Percentiles rank a stretch among this genome's conserved stretches.
Conservation (phyloP, 2,888 invertebrate genomes). For the Achlya flavicornis region DNA sequence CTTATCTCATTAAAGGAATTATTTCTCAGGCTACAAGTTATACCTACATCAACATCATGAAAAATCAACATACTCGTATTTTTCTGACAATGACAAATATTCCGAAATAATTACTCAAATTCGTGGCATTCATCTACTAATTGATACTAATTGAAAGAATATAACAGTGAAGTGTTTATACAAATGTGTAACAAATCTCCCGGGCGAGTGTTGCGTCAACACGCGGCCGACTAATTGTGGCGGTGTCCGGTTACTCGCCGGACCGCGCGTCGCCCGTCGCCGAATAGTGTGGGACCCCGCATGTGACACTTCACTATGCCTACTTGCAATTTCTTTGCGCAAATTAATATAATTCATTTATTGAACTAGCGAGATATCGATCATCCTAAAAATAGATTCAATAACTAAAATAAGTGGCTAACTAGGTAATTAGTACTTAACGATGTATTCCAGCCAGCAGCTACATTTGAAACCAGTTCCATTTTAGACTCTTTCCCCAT, state of each 20-base stretch:
- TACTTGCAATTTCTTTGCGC: neutral
- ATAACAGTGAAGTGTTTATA: constrained; percentile 17
- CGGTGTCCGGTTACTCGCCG: constrained; percentile 35
- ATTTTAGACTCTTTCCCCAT: too few species aligned
- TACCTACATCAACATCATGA: too few species aligned
- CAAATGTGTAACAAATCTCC: constrained; percentile 18
- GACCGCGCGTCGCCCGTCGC: neutral
- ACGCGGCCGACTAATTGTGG: constrained; percentile 35
- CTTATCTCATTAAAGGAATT: too few species aligned
- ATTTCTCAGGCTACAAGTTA: too few species aligned
- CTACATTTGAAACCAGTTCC: too few species aligned
- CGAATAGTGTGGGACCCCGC: neutral
- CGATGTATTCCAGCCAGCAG: too few species aligned
- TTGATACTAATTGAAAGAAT: constrained; percentile 20
- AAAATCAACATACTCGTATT: too few species aligned
- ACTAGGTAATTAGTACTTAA: too few species aligned
- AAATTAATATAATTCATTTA: neutral
- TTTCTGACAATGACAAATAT: too few species aligned
- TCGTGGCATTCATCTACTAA: constrained; percentile 12
- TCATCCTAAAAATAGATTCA: too few species aligned
- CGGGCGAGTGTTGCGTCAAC: constrained; percentile 24
- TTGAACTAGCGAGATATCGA: too few species aligned
- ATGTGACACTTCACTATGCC: neutral
- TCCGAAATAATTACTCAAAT: neutral
- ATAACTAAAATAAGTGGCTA: too few species aligned